A percentile compares a stretch with the other conserved stretches of the same genome.
phyloP scores from a whole-genome alignment of 1,140 invertebrate species.

The Paralvinella palmiformis region DNA sequence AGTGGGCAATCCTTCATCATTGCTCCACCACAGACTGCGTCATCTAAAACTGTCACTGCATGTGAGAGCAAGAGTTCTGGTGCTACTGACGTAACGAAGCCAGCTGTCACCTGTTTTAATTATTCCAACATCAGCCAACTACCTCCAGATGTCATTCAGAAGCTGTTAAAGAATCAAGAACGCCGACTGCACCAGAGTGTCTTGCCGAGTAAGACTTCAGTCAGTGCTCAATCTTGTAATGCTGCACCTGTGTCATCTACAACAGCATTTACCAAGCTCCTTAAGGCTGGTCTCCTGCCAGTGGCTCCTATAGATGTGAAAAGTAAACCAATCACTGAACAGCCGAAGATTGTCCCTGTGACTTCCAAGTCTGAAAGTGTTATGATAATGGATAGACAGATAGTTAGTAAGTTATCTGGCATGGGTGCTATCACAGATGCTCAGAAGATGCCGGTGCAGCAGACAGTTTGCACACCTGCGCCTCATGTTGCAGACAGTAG shows the following conservation, averaged over 20 bases:
- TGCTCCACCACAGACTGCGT: no score
- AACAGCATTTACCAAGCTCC: background rate
- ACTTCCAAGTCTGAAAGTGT: no score
- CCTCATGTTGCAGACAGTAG: no score
- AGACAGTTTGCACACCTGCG: no score
- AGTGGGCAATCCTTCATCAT: no score
- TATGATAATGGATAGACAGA: no score
- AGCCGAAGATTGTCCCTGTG: no score
- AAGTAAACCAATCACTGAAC: conserved; percentile 8
- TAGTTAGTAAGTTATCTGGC: no score
- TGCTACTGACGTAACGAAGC: background rate
- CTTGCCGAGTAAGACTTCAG: background rate
- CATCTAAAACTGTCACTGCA: no score
- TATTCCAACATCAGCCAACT: conserved; percentile 3
- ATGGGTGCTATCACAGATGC: no score
- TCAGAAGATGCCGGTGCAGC: no score
- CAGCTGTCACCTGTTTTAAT: background rate
- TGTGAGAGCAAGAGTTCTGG: no score
- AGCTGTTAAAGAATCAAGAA: conserved; percentile 23
- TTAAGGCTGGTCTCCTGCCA: conserved; percentile 2
- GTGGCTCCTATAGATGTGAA: background rate
- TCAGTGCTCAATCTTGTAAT: background rate
- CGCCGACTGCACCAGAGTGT: conserved; percentile 18
- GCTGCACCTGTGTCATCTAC: background rate
- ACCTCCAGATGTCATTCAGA: conserved; percentile 19